These are phyloP conservation scores for Drosophila neonasuta DNA, from an alignment of 2,888 invertebrate genomes.

Conservation along the genomic window DNA sequence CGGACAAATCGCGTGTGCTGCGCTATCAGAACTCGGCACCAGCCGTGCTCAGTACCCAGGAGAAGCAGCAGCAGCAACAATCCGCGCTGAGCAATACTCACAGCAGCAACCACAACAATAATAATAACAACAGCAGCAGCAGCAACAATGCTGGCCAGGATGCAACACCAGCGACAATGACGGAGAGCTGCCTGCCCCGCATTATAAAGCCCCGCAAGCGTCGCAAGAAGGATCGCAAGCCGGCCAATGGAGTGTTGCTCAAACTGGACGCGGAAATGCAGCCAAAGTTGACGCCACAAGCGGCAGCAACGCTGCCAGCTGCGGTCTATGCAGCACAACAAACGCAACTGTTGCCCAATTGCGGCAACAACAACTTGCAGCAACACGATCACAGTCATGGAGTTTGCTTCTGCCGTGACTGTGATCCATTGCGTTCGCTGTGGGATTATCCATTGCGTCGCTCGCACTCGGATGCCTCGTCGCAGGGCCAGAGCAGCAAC, in stretches of 20 bases:
- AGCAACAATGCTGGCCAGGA: slow-evolving; percentile 23
- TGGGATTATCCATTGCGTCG: slow-evolving; percentile 82
- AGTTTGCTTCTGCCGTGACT: slow-evolving; percentile 77
- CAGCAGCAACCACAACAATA: slow-evolving; percentile 14
- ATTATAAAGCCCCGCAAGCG: slow-evolving; percentile 95
- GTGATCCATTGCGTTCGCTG: slow-evolving; percentile 81
- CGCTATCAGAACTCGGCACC: slow-evolving; percentile 79
- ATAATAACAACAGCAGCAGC: slow-evolving; percentile 18
- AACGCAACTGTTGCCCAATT: slow-evolving; percentile 32
- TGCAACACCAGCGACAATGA: slow-evolving; percentile 6
- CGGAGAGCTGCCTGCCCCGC: slow-evolving; percentile 91
- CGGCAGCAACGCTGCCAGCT: background rate
- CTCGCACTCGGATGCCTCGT: slow-evolving; percentile 81
- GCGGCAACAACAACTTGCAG: slow-evolving; percentile 34
- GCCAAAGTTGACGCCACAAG: slow-evolving; percentile 45
- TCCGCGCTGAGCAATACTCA: slow-evolving; percentile 8
- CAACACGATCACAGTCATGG: slow-evolving; percentile 72
- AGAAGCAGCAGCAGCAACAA: slow-evolving; percentile 42
- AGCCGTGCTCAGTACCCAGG: slow-evolving; percentile 58
- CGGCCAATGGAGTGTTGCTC: slow-evolving; percentile 83
- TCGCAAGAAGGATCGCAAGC: slow-evolving; percentile 94
- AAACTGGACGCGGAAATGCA: slow-evolving; percentile 68
- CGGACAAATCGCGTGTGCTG: slow-evolving; percentile 67
- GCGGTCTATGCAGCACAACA: slow-evolving; percentile 9
- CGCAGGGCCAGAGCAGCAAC: slow-evolving; percentile 7